These are phyloP conservation scores for Microtus ochrogaster DNA, from an alignment of 2,113 vertebrate genomes.

Conservation along the genomic window DNA sequence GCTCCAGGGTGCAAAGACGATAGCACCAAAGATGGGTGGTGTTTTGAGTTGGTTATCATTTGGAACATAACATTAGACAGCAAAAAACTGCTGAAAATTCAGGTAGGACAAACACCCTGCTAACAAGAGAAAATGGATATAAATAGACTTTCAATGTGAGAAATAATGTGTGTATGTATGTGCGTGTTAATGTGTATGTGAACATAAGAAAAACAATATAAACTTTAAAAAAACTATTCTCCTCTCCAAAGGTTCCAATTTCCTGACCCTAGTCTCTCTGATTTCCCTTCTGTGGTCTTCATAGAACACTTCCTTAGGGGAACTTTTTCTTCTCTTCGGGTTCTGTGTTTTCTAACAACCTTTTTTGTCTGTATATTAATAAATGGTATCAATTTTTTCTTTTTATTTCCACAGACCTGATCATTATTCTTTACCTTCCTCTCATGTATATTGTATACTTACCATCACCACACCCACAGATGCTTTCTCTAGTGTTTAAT, in stretches of 20 bases:
- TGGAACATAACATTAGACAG: not conserved
- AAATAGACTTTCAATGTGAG: conserved; percentile 17
- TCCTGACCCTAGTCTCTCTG: not conserved
- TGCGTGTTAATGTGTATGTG: not conserved
- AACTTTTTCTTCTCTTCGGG: not conserved
- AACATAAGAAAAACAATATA: not conserved
- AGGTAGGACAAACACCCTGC: not conserved
- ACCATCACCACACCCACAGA: not conserved
- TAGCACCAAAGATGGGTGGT: not conserved
- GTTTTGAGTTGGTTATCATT: not conserved
- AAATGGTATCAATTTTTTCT: not conserved
- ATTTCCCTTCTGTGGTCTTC: not conserved
- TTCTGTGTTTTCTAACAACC: not conserved
- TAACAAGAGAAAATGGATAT: not conserved
- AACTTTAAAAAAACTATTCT: not conserved
- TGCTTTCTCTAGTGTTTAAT: not conserved
- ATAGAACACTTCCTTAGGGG: not conserved
- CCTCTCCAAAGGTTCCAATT: not conserved
- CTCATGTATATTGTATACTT: not conserved
- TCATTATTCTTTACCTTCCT: not conserved
- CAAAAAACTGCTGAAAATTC: not conserved
- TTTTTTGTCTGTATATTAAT: not conserved
- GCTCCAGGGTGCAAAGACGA: not conserved
- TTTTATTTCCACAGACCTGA: not conserved
- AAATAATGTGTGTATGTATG: not conserved